A percentile compares a stretch with the other conserved stretches of the same genome.
Evolutionary conservation across 2,888 invertebrate species (phyloP).

Genomic region (Aphidoletes aphidimyza): DNA sequence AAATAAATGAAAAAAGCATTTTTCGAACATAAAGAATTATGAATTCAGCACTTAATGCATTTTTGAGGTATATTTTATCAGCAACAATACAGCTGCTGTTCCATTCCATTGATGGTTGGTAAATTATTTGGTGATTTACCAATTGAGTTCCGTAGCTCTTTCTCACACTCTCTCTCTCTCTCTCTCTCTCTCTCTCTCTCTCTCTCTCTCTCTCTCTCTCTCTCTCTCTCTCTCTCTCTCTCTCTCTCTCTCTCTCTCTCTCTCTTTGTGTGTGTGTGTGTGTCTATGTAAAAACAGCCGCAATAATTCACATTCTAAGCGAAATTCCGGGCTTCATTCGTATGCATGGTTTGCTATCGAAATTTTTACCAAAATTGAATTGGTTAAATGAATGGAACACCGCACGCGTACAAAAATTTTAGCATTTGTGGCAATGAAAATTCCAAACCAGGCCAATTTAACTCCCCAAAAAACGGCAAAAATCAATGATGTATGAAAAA

Average conservation of each 20-base stretch:
- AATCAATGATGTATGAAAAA: slow-evolving; percentile 37
- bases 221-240: no score
- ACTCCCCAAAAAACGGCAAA: slow-evolving; percentile 50
- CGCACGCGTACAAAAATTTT: not conserved
- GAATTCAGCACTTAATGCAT: not conserved
- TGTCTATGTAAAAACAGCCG: no score
- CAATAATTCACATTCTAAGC: no score
- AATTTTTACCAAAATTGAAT: slow-evolving; percentile 37
- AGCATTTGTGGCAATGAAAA: slow-evolving; percentile 1
- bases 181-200: no score
- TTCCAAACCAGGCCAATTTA: not conserved
- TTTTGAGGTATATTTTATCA: not conserved
- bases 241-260: no score
- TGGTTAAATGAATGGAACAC: slow-evolving; percentile 20
- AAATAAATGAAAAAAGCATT: no score
- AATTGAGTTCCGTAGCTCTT: not conserved
- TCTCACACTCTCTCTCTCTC: no score
- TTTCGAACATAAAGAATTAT: not conserved
- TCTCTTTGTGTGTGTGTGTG: no score
- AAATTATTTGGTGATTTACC: not conserved
- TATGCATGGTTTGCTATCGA: not conserved
- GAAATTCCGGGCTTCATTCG: not conserved
- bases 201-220: no score
- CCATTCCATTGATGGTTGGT: not conserved
- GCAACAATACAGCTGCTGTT: not conserved